Evolutionary conservation across 2,113 vertebrate species (phyloP), one percentile per base, ranked within the genome.

Genomic region (Poeciliopsis occidentalis): DNA sequence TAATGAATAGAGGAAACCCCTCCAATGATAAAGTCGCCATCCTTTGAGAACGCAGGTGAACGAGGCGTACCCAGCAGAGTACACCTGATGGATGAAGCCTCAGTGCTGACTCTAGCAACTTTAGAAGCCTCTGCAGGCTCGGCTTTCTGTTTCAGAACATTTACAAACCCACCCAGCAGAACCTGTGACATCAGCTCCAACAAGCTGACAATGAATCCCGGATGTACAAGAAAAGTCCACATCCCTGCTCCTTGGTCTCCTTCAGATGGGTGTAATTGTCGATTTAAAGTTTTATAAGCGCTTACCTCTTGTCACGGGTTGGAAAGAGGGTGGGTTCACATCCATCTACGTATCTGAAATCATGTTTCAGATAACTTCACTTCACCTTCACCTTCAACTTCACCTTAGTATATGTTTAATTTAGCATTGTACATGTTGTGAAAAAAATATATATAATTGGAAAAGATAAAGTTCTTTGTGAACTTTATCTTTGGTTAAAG

Each of bases 11-110:
- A 63, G 15, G 30, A 63, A 63, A 31, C 61, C 17, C 61, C 61
- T 63, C 61, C 61, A 17, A 63, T 80, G 24, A 92, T 1, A n/a
- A 90, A 93, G 68, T 93, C 92, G 41, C 93, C 93, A 12, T 90
- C 85, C 76, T 85, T 54, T 24, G 82, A 86, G 31, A 92, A 88
- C 3, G 68, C 88, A 74, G 92, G 85, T 8, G 27, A 66, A 26
- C 66, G 72, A 63, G 84, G 13, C 0, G 61, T 61, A 64, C 83
- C 86, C 78, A 82, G 89, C 19, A 92, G 73, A 29, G 44, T 82
- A 72, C 92, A 94, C 63, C 19, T 80, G 12, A 70, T 34, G 61
- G 82, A 82, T 75, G 71, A 39, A 47, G 31, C 37, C 30, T 47
- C 75, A 64, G 19, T 17, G 12, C 62, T 57, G 37, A 60, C 17